Conservation (phyloP, 1,140 invertebrate species). For the Brachionus koreanus region DNA sequence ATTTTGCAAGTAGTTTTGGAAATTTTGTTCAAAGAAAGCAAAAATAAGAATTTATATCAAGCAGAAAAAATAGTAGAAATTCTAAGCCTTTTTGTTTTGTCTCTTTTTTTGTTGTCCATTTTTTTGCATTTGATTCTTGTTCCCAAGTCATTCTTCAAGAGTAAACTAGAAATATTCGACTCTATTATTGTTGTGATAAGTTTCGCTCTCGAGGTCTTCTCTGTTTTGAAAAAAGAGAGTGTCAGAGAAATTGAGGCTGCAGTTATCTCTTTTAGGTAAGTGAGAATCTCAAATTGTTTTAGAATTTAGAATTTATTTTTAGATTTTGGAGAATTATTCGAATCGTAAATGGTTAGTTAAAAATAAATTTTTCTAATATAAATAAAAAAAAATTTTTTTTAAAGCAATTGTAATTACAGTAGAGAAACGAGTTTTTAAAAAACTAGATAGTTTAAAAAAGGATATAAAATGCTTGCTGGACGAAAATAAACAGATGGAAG, state of each 20-base stretch:
- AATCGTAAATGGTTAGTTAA: conserved; percentile 31
- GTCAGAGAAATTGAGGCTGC: conserved; percentile 19
- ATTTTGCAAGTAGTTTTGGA: conserved; percentile 8
- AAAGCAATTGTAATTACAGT: conserved; percentile 25
- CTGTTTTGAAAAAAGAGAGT: background rate
- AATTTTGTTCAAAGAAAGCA: background rate
- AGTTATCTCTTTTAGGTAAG: conserved; percentile 21
- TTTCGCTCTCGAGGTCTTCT: background rate
- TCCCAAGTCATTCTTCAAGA: background rate
- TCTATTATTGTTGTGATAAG: conserved; percentile 26
- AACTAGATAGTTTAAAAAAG: conserved; percentile 25
- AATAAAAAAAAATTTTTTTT: background rate
- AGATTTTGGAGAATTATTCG: conserved; percentile 43
- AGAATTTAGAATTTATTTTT: background rate
- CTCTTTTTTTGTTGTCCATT: conserved; percentile 2
- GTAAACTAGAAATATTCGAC: conserved; percentile 39
- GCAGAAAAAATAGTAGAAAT: background rate
- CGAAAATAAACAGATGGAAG: conserved; percentile 17
- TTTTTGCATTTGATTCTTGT: background rate
- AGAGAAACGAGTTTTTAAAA: conserved; percentile 6
- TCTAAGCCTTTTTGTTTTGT: conserved; percentile 1
- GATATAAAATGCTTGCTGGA: conserved; percentile 1
- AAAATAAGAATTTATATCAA: background rate
- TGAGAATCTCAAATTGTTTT: background rate
- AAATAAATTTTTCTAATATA: background rate